These are phyloP conservation scores for Misgurnus anguillicaudatus DNA, from an alignment of 2,113 vertebrate species.

Conservation along the genomic window DNA sequence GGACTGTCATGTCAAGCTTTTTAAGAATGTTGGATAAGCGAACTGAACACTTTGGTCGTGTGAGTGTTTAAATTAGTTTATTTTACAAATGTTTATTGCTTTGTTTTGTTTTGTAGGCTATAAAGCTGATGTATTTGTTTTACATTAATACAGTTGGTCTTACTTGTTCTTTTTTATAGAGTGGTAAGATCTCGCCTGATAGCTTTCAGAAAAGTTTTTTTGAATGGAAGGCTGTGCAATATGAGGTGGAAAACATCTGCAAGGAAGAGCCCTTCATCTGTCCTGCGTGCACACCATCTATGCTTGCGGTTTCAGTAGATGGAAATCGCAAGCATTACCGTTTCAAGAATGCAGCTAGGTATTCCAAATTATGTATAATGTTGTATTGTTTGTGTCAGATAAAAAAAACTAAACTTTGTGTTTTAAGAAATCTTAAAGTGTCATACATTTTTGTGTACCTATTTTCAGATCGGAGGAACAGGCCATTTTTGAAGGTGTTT, in stretches of 20 bases:
- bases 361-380: not conserved
- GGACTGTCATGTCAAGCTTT: constrained; percentile 9
- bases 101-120: not conserved
- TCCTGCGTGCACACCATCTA: constrained; percentile 19
- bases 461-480: constrained; percentile 2
- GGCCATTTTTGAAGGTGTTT: constrained; percentile 13
- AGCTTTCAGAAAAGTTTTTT: constrained; percentile 20
- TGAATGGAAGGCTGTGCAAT: constrained; percentile 2
- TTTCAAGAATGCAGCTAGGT: constrained; percentile 28
- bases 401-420: no score
- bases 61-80: not conserved
- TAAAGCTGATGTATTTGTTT: constrained; percentile 4
- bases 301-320: constrained; percentile 35
- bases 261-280: constrained; percentile 13
- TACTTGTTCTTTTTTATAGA: not conserved
- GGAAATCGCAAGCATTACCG: constrained; percentile 41
- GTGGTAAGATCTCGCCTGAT: not conserved
- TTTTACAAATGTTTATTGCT: not conserved
- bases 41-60: not conserved
- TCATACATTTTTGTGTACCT: not conserved
- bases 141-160: constrained; percentile 4
- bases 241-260: constrained; percentile 21
- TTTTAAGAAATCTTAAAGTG: no score
- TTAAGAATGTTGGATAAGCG: not conserved
- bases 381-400: not conserved